Percentiles rank a stretch among this genome's conserved stretches.
Conservation (phyloP, 2,888 invertebrate species). For the Rhyacophila evoluta region DNA sequence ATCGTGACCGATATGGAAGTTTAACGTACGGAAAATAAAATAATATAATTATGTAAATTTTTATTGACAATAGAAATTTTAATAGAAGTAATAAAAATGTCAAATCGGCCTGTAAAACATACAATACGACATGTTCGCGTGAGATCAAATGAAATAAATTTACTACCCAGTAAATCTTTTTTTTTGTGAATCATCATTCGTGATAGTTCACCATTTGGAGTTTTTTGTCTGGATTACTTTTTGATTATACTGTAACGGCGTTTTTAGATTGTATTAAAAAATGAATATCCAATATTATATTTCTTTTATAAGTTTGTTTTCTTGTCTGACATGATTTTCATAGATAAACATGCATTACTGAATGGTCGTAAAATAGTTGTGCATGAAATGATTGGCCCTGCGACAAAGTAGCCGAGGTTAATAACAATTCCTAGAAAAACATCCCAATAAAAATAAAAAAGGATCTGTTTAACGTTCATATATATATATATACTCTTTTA, state of each 20-base stretch:
- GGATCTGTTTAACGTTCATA: too few relatives aligned
- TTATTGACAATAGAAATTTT: slow-evolving; percentile 5
- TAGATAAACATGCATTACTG: not conserved
- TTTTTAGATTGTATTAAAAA: not conserved
- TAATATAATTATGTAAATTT: not conserved
- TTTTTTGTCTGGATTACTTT: not conserved
- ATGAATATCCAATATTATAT: not conserved
- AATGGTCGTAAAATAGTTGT: not conserved
- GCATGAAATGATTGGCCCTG: not conserved
- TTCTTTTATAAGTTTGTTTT: not conserved
- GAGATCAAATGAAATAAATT: slow-evolving; percentile 2
- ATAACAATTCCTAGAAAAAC: too few relatives aligned
- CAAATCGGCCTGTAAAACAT: slow-evolving; percentile 14
- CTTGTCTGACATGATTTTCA: not conserved
- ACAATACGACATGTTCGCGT: not conserved
- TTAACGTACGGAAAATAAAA: not conserved
- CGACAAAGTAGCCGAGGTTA: not conserved
- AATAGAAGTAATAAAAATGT: slow-evolving; percentile 14
- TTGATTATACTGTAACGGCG: not conserved
- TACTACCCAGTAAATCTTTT: not conserved
- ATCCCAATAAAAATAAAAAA: too few relatives aligned
- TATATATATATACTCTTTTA: too few relatives aligned
- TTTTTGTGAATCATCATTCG: slow-evolving; percentile 18
- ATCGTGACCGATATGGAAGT: too few relatives aligned
- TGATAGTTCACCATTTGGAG: not conserved